Conservation (phyloP, 2,888 invertebrate species). For the Rhorus exstirpatorius region DNA sequence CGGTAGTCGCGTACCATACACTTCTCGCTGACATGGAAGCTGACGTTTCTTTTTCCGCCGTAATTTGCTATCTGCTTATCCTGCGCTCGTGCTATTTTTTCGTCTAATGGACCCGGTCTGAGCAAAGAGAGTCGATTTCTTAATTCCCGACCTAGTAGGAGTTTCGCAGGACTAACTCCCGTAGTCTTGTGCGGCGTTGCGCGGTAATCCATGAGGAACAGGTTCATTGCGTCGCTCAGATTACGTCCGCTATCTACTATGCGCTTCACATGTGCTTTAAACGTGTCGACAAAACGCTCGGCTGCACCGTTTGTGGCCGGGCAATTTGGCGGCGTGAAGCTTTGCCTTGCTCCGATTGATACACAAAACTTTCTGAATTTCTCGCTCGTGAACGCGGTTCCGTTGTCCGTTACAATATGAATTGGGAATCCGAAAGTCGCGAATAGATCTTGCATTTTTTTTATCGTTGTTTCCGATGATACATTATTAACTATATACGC, state of each 20-base stretch:
- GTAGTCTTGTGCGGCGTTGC: conserved; percentile 11
- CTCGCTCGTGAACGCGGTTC: conserved; percentile 41
- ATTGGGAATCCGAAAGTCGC: conserved; percentile 51
- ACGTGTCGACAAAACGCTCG: conserved; percentile 67
- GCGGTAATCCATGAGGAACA: conserved; percentile 20
- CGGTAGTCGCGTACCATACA: conserved; percentile 13
- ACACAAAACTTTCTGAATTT: conserved; percentile 49
- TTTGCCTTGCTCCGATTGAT: conserved; percentile 60
- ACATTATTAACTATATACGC: conserved; percentile 21
- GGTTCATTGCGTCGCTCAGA: background rate
- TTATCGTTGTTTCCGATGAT: conserved; percentile 29
- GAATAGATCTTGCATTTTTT: conserved; percentile 35
- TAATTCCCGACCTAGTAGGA: conserved; percentile 12
- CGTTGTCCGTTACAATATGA: conserved; percentile 59
- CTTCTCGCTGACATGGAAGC: conserved; percentile 4
- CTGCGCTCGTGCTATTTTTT: background rate
- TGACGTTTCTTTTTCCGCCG: background rate
- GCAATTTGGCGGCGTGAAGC: conserved; percentile 49
- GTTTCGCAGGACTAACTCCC: background rate
- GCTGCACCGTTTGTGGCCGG: conserved; percentile 64
- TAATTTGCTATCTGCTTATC: background rate
- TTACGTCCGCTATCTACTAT: background rate
- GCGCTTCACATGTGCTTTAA: conserved; percentile 40
- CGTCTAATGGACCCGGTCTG: conserved; percentile 13
- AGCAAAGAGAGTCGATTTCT: background rate